These are phyloP conservation scores for Kradibia gibbosae DNA, from an alignment of 1,140 invertebrate species.

Conservation along the genomic window DNA sequence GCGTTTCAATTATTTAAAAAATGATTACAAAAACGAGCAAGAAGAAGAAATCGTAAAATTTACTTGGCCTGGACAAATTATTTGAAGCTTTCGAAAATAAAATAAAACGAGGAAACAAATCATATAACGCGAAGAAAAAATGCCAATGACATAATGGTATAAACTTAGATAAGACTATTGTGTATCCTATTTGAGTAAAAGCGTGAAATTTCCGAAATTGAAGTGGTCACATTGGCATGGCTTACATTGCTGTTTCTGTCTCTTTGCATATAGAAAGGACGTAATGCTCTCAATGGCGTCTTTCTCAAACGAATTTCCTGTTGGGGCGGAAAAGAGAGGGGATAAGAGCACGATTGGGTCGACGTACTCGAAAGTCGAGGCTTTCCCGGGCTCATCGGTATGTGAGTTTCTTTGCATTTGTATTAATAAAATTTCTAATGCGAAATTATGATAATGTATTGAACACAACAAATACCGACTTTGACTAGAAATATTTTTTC, in stretches of 20 bases:
- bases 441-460: conserved; percentile 63
- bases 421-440: conserved; percentile 67
- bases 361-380: conserved; percentile 69
- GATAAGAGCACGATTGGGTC: conserved; percentile 53
- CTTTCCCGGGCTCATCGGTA: conserved; percentile 63
- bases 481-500: not conserved
- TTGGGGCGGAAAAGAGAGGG: not conserved
- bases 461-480: not conserved
- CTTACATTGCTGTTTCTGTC: not conserved
- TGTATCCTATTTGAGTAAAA: not conserved
- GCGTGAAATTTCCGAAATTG: not conserved
- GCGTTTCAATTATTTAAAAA: no score
- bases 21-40: no score
- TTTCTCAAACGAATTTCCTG: not conserved
- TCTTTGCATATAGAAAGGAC: conserved; percentile 18
- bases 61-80: no score
- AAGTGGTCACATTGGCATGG: not conserved
- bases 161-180: not conserved
- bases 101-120: no score
- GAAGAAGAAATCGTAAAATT: no score
- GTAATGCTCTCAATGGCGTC: not conserved
- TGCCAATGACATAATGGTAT: not conserved
- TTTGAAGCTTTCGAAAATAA: no score
- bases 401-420: conserved; percentile 56
- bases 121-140: not conserved